Conservation (phyloP, 2,113 vertebrate species). For the Lynx canadensis region DNA sequence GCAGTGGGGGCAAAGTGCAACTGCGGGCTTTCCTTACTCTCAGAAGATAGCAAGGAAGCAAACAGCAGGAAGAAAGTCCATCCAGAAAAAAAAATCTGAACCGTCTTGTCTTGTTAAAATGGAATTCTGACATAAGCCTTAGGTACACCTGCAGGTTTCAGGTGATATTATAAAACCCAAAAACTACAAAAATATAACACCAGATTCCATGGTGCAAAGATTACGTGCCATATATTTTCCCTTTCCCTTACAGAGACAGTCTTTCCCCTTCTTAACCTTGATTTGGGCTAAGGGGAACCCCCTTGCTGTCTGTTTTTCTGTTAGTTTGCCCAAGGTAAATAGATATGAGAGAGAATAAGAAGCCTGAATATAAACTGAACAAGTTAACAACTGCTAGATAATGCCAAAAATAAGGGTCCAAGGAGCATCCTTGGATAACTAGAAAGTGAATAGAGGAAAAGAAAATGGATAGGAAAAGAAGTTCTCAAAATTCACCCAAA, state of each 20-base stretch:
- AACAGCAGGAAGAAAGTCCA: constrained; percentile 13
- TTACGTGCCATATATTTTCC: background rate
- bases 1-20: background rate
- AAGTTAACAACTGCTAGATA: background rate
- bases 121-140: background rate
- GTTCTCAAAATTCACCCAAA: constrained; percentile 26
- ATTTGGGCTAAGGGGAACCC: background rate
- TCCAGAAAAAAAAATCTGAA: background rate
- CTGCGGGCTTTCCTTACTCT: constrained; percentile 25
- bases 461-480: constrained; percentile 2
- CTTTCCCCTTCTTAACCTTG: background rate
- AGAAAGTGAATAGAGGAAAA: background rate
- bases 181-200: background rate
- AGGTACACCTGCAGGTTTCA: background rate
- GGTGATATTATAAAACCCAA: background rate
- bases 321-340: background rate
- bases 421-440: background rate
- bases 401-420: background rate
- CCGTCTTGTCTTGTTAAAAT: background rate
- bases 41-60: constrained; percentile 17
- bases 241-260: background rate
- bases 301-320: background rate
- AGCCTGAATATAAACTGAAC: background rate
- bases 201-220: constrained; percentile 17
- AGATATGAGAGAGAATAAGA: background rate